Evolutionary conservation across 2,888 invertebrate species (phyloP).

Genomic region (Linnaemya vulpina): DNA sequence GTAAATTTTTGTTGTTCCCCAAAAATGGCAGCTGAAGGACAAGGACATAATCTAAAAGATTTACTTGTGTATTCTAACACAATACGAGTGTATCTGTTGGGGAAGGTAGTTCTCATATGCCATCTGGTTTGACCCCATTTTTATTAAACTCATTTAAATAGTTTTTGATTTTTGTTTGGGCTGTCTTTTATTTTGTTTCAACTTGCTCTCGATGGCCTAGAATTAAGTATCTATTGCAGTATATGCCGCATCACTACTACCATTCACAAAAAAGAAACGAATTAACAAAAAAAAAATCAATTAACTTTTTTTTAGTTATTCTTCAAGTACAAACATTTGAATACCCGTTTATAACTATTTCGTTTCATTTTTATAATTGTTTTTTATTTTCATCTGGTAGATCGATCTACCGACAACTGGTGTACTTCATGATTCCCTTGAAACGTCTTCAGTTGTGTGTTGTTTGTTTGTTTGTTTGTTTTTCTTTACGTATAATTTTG

Average conservation of each 20-base stretch:
- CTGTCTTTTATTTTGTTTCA: too few relatives aligned
- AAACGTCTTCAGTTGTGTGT: conserved; percentile 39
- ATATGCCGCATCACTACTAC: not conserved
- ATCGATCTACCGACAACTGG: not conserved
- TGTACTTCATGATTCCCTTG: conserved; percentile 44
- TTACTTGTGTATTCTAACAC: too few relatives aligned
- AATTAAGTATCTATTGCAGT: conserved; percentile 41
- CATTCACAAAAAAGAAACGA: too few relatives aligned
- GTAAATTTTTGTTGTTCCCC: not conserved
- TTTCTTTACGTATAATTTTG: conserved; percentile 13
- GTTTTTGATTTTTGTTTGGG: too few relatives aligned
- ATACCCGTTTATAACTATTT: not conserved
- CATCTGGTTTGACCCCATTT: too few relatives aligned
- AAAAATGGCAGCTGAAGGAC: too few relatives aligned
- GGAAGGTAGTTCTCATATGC: too few relatives aligned
- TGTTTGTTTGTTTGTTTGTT: not conserved
- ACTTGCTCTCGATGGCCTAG: conserved; percentile 31
- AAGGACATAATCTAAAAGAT: too few relatives aligned
- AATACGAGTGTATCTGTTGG: too few relatives aligned
- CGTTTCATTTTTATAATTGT: not conserved
- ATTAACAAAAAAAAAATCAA: not conserved
- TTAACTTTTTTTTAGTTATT: conserved; percentile 4
- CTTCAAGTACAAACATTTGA: conserved; percentile 2
- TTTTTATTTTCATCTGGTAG: not conserved
- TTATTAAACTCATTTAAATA: too few relatives aligned